These are phyloP conservation scores for Mixornis gularis DNA, from an alignment of 2,113 vertebrate species.

Conservation along the genomic window DNA sequence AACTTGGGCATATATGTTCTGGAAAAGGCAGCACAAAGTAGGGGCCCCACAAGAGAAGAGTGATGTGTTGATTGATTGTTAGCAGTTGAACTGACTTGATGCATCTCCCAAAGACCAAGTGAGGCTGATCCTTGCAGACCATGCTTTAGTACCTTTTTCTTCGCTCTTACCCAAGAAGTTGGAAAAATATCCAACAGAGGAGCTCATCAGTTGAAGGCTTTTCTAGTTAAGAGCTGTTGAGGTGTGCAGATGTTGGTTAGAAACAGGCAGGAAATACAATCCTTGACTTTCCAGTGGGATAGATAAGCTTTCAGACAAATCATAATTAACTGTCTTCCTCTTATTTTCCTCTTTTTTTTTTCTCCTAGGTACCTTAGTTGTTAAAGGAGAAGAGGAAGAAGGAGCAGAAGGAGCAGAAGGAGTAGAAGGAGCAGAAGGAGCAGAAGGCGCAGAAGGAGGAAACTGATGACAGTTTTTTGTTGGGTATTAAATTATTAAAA, in stretches of 20 bases:
- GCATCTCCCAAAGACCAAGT: not conserved
- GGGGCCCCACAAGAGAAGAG: not conserved
- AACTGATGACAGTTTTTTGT: constrained; percentile 53
- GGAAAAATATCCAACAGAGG: not conserved
- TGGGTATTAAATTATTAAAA: constrained; percentile 71
- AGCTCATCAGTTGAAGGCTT: not conserved
- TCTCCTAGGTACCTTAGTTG: constrained; percentile 72
- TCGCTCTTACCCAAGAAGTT: not conserved
- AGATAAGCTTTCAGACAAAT: not conserved
- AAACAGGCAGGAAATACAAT: not conserved
- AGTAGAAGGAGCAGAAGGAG: constrained; percentile 60
- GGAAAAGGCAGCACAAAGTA: not conserved
- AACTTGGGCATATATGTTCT: not conserved
- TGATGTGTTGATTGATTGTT: not conserved
- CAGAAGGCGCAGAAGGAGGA: constrained; percentile 70
- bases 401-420: constrained; percentile 70
- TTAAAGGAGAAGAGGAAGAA: constrained; percentile 76
- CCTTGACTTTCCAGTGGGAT: not conserved
- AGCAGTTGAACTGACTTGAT: not conserved
- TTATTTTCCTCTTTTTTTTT: not conserved
- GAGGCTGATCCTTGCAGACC: not conserved
- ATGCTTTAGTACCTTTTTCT: not conserved
- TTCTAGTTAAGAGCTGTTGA: not conserved
- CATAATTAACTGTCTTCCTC: not conserved
- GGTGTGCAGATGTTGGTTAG: not conserved